A percentile compares a stretch with the other conserved stretches of the same genome.
Evolutionary conservation across 2,797 vertebrate genomes (phyloP).

Genomic region (Hylomyscus alleni): DNA sequence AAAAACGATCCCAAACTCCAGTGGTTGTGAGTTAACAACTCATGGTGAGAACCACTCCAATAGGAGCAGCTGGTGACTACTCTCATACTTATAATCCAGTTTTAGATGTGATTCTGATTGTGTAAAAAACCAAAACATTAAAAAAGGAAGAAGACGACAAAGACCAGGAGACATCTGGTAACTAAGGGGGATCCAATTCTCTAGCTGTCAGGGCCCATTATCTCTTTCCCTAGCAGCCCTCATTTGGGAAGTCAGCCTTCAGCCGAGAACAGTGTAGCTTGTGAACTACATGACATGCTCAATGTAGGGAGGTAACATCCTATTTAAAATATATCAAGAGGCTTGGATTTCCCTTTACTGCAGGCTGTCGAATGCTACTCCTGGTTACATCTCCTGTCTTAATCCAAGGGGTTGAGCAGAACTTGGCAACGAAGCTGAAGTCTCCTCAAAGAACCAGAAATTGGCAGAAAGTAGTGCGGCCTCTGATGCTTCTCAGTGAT

Average conservation of each 20-base stretch:
- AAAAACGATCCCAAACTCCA: background rate
- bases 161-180: slow-evolving; percentile 38
- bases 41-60: slow-evolving; percentile 29
- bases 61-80: slow-evolving; percentile 8
- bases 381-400: slow-evolving; percentile 62
- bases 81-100: background rate
- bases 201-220: slow-evolving; percentile 64
- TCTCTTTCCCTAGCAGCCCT: slow-evolving; percentile 9
- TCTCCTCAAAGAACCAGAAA: background rate
- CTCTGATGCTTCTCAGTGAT: background rate
- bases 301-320: slow-evolving; percentile 66
- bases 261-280: slow-evolving; percentile 33
- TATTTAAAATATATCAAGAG: slow-evolving; percentile 75
- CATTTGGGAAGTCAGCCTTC: slow-evolving; percentile 56
- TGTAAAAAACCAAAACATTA: background rate
- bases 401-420: background rate
- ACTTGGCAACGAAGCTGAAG: background rate
- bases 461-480: background rate
- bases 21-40: background rate
- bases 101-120: slow-evolving; percentile 41
- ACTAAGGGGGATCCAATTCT: slow-evolving; percentile 65
- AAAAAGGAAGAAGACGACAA: background rate
- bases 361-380: slow-evolving; percentile 51
- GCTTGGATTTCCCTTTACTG: slow-evolving; percentile 66
- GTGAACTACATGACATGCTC: slow-evolving; percentile 43